Percentiles rank a stretch among this genome's conserved stretches.
These are phyloP conservation scores for Neopelma chrysocephalum DNA, from an alignment of 2,797 vertebrate genomes.

Conservation along the genomic window DNA sequence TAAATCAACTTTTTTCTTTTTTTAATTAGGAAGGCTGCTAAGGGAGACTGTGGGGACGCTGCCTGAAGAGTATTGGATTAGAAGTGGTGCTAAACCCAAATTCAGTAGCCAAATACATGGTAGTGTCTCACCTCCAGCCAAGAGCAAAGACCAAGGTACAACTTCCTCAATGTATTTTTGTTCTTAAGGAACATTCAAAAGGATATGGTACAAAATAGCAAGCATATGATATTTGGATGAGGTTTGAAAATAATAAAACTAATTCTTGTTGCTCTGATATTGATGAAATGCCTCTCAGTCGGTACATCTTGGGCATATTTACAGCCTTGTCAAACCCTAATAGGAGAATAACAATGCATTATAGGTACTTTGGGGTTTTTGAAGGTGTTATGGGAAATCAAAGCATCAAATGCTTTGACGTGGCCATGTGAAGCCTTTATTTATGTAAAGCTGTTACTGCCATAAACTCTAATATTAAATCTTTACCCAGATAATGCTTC, in stretches of 20 bases:
- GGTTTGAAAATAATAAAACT: not conserved
- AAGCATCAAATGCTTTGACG: not conserved
- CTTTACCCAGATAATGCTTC: not conserved
- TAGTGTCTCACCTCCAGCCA: constrained; percentile 10
- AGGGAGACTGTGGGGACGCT: constrained; percentile 38
- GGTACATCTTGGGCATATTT: not conserved
- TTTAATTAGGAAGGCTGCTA: constrained; percentile 60
- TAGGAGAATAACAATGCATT: not conserved
- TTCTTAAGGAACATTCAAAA: not conserved
- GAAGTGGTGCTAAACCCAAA: constrained; percentile 74
- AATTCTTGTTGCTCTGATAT: not conserved
- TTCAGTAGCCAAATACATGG: not conserved
- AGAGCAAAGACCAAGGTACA: constrained; percentile 69
- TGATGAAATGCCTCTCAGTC: not conserved
- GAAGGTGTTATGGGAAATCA: not conserved
- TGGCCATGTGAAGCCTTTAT: not conserved
- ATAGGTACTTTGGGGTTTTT: not conserved
- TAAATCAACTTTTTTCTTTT: not conserved
- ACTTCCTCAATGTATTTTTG: not conserved
- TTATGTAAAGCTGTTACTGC: not conserved
- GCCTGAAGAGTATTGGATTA: constrained; percentile 73
- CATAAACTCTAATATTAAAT: not conserved
- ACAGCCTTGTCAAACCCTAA: not conserved
- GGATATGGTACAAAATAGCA: not conserved
- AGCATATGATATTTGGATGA: not conserved